Conservation (phyloP, 2,797 vertebrate genomes). For the Eidolon dupreanum region DNA sequence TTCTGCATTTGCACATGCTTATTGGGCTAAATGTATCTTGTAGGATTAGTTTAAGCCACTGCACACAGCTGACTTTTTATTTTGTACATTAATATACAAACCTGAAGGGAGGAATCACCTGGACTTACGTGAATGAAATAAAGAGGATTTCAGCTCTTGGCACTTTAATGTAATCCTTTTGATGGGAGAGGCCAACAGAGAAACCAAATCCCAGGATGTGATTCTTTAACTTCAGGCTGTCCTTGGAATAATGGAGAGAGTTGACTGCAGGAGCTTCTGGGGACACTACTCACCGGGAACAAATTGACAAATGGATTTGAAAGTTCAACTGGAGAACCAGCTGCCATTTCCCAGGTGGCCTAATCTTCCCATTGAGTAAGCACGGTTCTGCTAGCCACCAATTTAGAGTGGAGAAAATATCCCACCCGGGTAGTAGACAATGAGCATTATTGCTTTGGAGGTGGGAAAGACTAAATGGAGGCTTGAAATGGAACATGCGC, state of each 20-base stretch:
- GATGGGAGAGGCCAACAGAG: constrained; percentile 36
- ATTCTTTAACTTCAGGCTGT: constrained; percentile 42
- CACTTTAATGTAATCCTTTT: constrained; percentile 58
- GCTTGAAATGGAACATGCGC: not conserved
- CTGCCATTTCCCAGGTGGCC: constrained; percentile 37
- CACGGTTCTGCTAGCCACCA: not conserved
- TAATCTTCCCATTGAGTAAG: not conserved
- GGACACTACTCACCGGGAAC: not conserved
- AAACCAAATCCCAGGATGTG: constrained; percentile 1
- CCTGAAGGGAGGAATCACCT: constrained; percentile 64
- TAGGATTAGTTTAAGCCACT: constrained; percentile 69
- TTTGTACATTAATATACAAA: constrained; percentile 39
- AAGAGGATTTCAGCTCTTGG: constrained; percentile 29
- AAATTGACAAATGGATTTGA: not conserved
- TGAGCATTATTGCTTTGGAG: not conserved
- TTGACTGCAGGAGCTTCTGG: not conserved
- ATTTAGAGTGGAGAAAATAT: not conserved
- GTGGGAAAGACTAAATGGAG: not conserved
- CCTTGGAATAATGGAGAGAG: constrained; percentile 46
- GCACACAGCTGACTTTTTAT: constrained; percentile 63
- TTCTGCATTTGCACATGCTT: constrained; percentile 70
- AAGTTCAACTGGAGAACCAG: constrained; percentile 28
- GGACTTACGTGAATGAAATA: constrained; percentile 41
- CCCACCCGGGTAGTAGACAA: not conserved
- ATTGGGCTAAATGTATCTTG: constrained; percentile 61